Base-by-base conservation (phyloP, 1,140 invertebrate species). In the Bombus affinis region DNA sequence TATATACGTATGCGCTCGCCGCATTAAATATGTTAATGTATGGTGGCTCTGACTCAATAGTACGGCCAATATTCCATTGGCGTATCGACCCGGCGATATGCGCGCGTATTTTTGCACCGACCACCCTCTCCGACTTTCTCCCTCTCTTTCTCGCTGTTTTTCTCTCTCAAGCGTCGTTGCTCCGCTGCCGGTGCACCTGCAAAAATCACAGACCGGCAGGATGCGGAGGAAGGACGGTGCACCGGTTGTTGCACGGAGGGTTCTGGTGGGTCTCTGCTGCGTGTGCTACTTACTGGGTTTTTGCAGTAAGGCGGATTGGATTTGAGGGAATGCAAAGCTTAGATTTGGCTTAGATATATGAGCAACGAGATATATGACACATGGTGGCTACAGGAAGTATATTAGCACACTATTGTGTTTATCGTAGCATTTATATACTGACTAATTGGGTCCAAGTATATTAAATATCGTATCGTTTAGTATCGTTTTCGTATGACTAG, bases 21-120 rank as follows among this genome's bases (percentile, higher is more conserved):
- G 75, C 65, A 89, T 89, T 89, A 89, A 89, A 89, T 89, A 89
- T 89, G 88, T 89, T 89, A 89, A 89, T 89, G 72, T 70, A 89
- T 80, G 70, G 65, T 68, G 83, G 71, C 57, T 89, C 79, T 80
- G 79, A 89, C 84, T 89, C 84, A 88, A 88, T 89, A 89, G 83
- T 62, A 73, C 83, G 84, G 80, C 79, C 83, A 89, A 89, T 89
- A 80, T 86, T 88, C 88, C 88, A 86, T 83, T 79, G 83, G 73
- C 71, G 74, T 85, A 81, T 86, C 83, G 79, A 83, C 65, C 39
- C 74, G 72, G 25, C 80, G 83, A 80, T 80, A 32, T 35, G 59
- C 47, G 39, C 70, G 59, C 39, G 73, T 81, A 81, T 89, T 83
- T 89, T 89, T 83, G 57, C 25, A 80, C 44, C 42, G 65, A 4